Conservation (phyloP, 2,113 vertebrate genomes). For the Clinocottus analis region DNA sequence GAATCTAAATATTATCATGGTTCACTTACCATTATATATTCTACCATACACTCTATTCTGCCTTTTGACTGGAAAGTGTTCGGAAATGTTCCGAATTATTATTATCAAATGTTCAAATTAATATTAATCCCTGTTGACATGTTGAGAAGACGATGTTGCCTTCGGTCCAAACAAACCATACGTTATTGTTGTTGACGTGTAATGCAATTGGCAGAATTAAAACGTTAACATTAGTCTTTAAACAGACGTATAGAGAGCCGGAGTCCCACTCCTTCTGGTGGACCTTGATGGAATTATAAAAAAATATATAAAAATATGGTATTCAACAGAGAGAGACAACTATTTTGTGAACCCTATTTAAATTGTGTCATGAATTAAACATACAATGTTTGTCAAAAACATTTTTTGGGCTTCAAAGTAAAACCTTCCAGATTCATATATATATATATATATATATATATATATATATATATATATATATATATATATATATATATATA, state of each 20-base stretch:
- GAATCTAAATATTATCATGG: neutral
- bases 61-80: neutral
- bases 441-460: no score
- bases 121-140: neutral
- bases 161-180: neutral
- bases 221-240: neutral
- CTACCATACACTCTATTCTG: neutral
- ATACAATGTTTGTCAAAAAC: neutral
- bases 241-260: no score
- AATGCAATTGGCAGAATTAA: neutral
- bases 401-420: no score
- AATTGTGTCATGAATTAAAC: neutral
- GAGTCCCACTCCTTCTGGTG: no score
- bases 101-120: neutral
- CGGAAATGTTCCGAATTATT: neutral
- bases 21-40: neutral
- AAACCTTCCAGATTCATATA: no score
- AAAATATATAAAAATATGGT: neutral
- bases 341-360: neutral
- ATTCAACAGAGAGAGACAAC: neutral
- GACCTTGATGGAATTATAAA: no score
- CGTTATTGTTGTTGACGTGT: no score
- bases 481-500: no score
- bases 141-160: neutral
- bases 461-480: no score